Evolutionary conservation across 2,888 invertebrate genomes (phyloP).

Genomic region (Ophion slaviceki): DNA sequence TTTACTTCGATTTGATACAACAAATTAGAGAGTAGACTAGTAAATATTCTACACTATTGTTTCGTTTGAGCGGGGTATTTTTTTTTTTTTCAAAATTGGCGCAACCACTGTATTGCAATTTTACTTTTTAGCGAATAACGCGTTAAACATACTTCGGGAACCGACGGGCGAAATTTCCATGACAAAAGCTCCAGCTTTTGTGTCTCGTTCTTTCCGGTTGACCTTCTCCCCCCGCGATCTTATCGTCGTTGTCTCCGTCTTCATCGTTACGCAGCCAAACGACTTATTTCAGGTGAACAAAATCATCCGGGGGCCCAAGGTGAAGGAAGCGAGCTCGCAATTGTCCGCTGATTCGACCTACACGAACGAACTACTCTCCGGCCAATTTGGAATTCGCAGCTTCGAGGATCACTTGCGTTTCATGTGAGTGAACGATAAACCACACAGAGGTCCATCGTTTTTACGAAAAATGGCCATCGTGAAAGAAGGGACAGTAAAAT

Average conservation of each 20-base stretch:
- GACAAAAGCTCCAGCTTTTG: slow-evolving; percentile 65
- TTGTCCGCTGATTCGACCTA: slow-evolving; percentile 47
- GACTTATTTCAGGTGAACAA: slow-evolving; percentile 67
- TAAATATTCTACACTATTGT: too few species aligned
- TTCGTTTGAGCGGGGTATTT: too few species aligned
- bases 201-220: slow-evolving; percentile 48
- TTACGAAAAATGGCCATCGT: neutral
- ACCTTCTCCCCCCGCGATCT: slow-evolving; percentile 47
- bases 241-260: slow-evolving; percentile 27
- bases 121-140: neutral
- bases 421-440: slow-evolving; percentile 56
- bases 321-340: slow-evolving; percentile 65
- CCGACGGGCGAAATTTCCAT: slow-evolving; percentile 66
- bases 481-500: too few species aligned
- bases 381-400: slow-evolving; percentile 57
- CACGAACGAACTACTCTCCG: slow-evolving; percentile 22
- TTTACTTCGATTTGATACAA: too few species aligned
- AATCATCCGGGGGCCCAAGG: slow-evolving; percentile 60
- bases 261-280: slow-evolving; percentile 14
- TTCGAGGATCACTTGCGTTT: slow-evolving; percentile 53
- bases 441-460: neutral
- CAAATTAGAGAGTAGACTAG: too few species aligned
- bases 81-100: too few species aligned
- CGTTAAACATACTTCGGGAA: neutral
- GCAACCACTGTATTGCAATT: too few species aligned